Percentiles rank a stretch among this genome's conserved stretches.
Evolutionary conservation across 2,113 vertebrate species (phyloP).

Genomic region (Protobothrops mucrosquamatus): DNA sequence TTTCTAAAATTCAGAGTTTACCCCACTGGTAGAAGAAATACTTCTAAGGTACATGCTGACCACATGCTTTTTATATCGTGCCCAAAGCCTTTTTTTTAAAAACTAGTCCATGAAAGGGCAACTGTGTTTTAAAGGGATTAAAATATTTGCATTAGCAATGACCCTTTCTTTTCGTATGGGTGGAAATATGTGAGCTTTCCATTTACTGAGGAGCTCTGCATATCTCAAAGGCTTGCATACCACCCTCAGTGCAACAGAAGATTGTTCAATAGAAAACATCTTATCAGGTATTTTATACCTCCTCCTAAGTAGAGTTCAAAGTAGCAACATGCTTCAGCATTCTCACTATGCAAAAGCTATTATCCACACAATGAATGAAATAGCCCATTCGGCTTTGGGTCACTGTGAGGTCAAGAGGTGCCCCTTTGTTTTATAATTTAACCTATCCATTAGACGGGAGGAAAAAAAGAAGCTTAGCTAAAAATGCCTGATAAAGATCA

Average conservation of each 20-base stretch:
- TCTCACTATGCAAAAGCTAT: slow-evolving; percentile 50
- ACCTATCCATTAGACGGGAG: slow-evolving; percentile 42
- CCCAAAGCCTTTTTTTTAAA: background rate
- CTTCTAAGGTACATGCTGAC: background rate
- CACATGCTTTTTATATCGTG: background rate
- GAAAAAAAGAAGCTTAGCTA: slow-evolving; percentile 22
- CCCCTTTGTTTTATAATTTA: slow-evolving; percentile 52
- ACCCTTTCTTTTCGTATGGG: background rate
- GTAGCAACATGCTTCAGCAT: slow-evolving; percentile 37
- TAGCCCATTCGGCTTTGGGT: slow-evolving; percentile 45
- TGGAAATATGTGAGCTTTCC: background rate
- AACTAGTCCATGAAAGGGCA: background rate
- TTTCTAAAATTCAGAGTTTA: background rate
- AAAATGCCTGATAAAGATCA: slow-evolving; percentile 61
- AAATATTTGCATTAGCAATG: slow-evolving; percentile 5
- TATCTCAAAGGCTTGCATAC: background rate
- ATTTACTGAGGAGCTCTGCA: background rate
- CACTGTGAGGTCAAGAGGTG: slow-evolving; percentile 39
- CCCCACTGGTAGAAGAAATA: background rate
- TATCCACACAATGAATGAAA: slow-evolving; percentile 42
- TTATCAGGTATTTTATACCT: slow-evolving; percentile 28
- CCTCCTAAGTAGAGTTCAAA: slow-evolving; percentile 59
- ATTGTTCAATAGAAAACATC: background rate
- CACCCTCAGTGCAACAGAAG: background rate
- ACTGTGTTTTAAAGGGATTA: background rate